phyloP scores from a whole-genome alignment of 1,140 invertebrate species.

The Meteorus sp. region DNA sequence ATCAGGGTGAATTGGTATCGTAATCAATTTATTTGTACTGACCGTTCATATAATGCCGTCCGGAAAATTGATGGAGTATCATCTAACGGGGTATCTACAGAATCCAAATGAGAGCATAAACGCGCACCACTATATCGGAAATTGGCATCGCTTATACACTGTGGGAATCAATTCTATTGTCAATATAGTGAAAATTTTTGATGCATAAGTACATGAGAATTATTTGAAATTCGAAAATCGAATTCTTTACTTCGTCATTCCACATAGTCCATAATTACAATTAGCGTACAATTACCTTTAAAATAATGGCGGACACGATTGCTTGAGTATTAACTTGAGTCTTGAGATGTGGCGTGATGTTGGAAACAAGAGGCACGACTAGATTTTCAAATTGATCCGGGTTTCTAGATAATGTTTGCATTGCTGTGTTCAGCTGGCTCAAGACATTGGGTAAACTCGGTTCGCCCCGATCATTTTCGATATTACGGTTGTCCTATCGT shows the following conservation, averaged over 20 bases:
- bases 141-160: conserved; percentile 68
- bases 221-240: too few species aligned
- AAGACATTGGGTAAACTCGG: conserved; percentile 38
- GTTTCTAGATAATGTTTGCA: conserved; percentile 64
- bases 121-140: conserved; percentile 70
- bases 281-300: conserved; percentile 64
- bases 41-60: conserved; percentile 49
- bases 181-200: too few species aligned
- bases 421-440: conserved; percentile 60
- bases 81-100: conserved; percentile 39
- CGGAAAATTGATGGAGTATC: conserved; percentile 60
- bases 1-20: neutral
- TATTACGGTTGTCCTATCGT: conserved; percentile 13
- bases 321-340: conserved; percentile 58
- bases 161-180: too few species aligned
- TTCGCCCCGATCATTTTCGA: conserved; percentile 30
- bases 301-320: conserved; percentile 63
- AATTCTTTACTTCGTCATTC: too few species aligned
- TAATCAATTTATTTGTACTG: conserved; percentile 19
- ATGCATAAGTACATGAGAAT: too few species aligned
- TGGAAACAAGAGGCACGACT: conserved; percentile 61
- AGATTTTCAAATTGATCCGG: conserved; percentile 64
- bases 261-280: too few species aligned
- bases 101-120: conserved; percentile 65
- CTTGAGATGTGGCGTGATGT: conserved; percentile 59